Percentiles rank a stretch among this genome's conserved stretches.
phyloP scores from a whole-genome alignment of 2,113 vertebrate species.

The Spermophilus dauricus region DNA sequence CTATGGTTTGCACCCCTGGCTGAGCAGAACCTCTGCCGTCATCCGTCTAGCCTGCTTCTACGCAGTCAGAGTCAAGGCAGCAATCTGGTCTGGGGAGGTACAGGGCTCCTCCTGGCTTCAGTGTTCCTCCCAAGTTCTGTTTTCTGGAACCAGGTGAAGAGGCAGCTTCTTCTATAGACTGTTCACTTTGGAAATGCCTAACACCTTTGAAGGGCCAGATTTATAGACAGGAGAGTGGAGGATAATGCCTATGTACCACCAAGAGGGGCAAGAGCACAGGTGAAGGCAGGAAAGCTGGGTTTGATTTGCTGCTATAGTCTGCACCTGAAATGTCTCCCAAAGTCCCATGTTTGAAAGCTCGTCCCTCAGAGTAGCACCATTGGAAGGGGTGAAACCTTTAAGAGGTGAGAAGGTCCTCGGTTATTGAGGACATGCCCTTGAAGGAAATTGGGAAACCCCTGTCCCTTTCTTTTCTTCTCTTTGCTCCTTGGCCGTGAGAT shows the following conservation, averaged over 20 bases:
- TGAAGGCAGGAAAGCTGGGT: background rate
- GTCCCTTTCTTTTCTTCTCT: background rate
- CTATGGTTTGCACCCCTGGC: background rate
- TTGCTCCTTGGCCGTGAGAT: background rate
- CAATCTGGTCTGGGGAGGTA: background rate
- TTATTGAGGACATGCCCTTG: background rate
- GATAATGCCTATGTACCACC: background rate
- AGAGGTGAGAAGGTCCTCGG: background rate
- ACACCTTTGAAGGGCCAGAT: background rate
- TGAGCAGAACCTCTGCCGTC: background rate
- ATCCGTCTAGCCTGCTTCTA: rapidly evolving
- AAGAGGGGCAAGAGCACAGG: background rate
- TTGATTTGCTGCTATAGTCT: background rate
- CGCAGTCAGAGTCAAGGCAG: no score
- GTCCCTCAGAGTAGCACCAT: background rate
- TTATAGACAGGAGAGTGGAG: background rate
- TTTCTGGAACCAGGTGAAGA: background rate
- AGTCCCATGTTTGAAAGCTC: background rate
- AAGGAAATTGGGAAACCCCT: no score
- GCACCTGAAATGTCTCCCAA: background rate
- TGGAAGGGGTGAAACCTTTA: no score
- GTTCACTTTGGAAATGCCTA: background rate
- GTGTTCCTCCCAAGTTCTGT: background rate
- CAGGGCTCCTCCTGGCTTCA: background rate
- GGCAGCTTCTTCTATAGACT: background rate